Evolutionary conservation across 1,140 invertebrate genomes (phyloP).

Genomic region (Camponotus floridanus): DNA sequence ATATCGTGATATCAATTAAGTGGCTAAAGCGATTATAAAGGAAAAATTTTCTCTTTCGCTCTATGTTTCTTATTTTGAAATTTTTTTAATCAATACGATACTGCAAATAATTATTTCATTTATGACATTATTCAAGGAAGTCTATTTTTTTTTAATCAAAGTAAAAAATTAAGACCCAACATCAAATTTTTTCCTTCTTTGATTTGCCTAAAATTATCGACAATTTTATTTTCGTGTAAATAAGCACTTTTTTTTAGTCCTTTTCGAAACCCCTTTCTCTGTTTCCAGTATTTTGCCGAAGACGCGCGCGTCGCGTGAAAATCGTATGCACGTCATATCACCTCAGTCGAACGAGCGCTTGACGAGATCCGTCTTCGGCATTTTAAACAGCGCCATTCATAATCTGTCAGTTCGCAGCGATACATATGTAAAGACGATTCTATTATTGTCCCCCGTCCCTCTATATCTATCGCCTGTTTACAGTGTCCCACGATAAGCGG

Average conservation of each 20-base stretch:
- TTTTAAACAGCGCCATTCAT: conserved; percentile 66
- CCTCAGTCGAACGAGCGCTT: conserved; percentile 21
- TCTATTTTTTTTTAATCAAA: background rate
- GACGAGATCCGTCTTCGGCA: conserved; percentile 41
- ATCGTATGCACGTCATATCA: conserved; percentile 26
- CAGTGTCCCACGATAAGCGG: conserved; percentile 30
- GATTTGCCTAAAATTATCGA: background rate
- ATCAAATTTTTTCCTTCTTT: background rate
- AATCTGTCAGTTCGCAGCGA: conserved; percentile 55
- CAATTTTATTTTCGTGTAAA: background rate
- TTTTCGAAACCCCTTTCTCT: conserved; percentile 13
- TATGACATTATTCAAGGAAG: background rate
- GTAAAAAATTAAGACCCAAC: background rate
- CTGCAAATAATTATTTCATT: background rate
- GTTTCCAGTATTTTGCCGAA: conserved; percentile 45
- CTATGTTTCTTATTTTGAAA: background rate
- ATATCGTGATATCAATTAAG: background rate
- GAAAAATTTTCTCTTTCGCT: background rate
- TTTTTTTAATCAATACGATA: background rate
- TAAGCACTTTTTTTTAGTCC: background rate
- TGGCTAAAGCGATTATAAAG: background rate
- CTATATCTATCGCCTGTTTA: background rate
- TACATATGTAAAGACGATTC: conserved; percentile 66
- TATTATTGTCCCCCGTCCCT: conserved; percentile 39
- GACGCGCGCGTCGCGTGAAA: conserved; percentile 31